Conservation (phyloP, 1,140 invertebrate genomes). For the Vanessa tameamea region DNA sequence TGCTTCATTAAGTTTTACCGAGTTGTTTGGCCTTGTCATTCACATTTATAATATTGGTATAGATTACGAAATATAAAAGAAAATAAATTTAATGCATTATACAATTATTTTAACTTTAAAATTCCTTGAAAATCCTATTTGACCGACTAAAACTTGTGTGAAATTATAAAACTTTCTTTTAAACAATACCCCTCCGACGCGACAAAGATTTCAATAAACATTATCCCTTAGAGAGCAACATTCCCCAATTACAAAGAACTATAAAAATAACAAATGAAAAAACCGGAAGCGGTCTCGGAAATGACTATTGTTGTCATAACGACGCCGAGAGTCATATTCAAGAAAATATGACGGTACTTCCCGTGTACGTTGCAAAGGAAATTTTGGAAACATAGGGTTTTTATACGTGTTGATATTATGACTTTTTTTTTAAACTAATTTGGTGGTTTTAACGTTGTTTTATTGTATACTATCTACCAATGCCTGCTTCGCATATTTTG, state of each 20-base stretch:
- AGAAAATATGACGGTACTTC: slow-evolving; percentile 50
- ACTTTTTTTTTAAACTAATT: no score
- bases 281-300: slow-evolving; percentile 42
- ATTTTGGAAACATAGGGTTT: slow-evolving; percentile 18
- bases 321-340: slow-evolving; percentile 38
- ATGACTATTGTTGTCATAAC: slow-evolving; percentile 42
- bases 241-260: slow-evolving; percentile 36
- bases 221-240: slow-evolving; percentile 2
- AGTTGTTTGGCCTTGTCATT: no score
- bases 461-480: no score
- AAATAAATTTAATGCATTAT: no score
- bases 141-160: no score
- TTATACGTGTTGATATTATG: slow-evolving; percentile 3
- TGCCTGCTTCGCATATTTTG: no score
- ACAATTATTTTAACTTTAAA: no score
- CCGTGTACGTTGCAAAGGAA: slow-evolving; percentile 29
- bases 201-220: slow-evolving; percentile 2
- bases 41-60: no score
- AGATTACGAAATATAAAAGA: no score
- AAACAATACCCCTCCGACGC: not conserved
- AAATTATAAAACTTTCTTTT: not conserved
- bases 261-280: slow-evolving; percentile 47
- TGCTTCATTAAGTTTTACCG: no score
- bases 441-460: no score
- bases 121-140: no score